phyloP scores from a whole-genome alignment of 2,888 invertebrate species.

The Lepeophtheirus nordmannii region DNA sequence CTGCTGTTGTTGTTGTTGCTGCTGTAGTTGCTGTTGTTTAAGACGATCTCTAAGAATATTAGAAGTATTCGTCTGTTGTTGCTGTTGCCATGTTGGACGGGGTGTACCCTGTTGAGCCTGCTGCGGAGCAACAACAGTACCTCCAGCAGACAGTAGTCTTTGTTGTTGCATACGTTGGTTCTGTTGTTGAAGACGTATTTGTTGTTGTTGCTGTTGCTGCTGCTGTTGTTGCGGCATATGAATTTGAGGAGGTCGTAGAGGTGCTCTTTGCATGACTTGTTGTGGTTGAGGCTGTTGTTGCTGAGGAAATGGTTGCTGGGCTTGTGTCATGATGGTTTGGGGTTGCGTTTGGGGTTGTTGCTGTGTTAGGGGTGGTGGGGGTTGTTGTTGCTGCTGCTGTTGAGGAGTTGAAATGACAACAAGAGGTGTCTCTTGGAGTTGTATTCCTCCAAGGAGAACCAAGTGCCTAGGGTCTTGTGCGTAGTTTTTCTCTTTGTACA shows the following conservation, averaged over 20 bases:
- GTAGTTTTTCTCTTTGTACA: slow-evolving; percentile 69
- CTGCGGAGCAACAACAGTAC: not conserved
- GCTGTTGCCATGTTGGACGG: not conserved
- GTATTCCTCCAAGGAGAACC: slow-evolving; percentile 50
- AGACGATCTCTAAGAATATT: slow-evolving; percentile 6
- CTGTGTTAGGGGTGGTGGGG: not conserved
- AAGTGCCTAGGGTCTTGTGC: slow-evolving; percentile 72
- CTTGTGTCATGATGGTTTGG: slow-evolving; percentile 4
- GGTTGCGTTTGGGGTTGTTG: not conserved
- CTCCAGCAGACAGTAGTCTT: slow-evolving; percentile 26
- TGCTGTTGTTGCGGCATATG: slow-evolving; percentile 37
- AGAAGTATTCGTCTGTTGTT: slow-evolving; percentile 2
- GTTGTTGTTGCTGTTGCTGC: slow-evolving; percentile 38
- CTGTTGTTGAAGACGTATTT: slow-evolving; percentile 37
- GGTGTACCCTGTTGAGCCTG: not conserved
- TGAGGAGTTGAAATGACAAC: not conserved
- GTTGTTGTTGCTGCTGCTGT: not conserved
- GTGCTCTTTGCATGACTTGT: slow-evolving; percentile 55
- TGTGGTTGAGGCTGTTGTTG: slow-evolving; percentile 32
- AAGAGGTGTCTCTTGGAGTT: not conserved
- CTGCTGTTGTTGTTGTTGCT: slow-evolving; percentile 34
- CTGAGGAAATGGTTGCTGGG: not conserved
- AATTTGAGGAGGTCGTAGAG: slow-evolving; percentile 45
- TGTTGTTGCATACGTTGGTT: slow-evolving; percentile 33
- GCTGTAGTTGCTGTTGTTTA: slow-evolving; percentile 23